Conservation (phyloP, 2,113 vertebrate species). For the Narcine bancroftii region DNA sequence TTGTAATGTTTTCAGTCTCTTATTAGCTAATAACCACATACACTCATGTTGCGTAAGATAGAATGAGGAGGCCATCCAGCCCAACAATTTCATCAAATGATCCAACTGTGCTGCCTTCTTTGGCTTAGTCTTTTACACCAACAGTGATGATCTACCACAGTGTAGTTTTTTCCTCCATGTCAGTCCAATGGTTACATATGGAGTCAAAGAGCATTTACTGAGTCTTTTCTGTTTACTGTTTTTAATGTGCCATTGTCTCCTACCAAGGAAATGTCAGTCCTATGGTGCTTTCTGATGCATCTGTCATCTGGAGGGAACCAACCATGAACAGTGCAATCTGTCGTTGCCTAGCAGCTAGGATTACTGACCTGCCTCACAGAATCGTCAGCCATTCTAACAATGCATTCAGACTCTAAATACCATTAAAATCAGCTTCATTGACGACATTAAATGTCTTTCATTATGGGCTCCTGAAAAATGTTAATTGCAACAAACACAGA, state of each 20-base stretch:
- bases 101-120: no score
- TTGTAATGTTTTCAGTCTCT: neutral
- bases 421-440: neutral
- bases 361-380: neutral
- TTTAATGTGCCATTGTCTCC: neutral
- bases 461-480: neutral
- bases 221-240: neutral
- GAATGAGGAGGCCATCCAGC: no score
- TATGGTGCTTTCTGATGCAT: neutral
- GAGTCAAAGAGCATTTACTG: neutral
- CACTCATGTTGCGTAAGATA: neutral
- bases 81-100: no score
- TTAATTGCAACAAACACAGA: neutral
- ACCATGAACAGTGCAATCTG: neutral
- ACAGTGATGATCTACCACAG: neutral
- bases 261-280: neutral
- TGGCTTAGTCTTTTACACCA: neutral
- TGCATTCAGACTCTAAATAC: neutral
- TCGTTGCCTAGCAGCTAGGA: conserved; percentile 3
- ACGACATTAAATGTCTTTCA: neutral
- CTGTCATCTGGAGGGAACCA: neutral
- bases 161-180: neutral
- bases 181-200: neutral
- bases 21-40: neutral
- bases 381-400: neutral